Percentiles rank a stretch among this genome's conserved stretches.
phyloP scores from a whole-genome alignment of 2,888 invertebrate genomes.

The Parthenolecanium corni region DNA sequence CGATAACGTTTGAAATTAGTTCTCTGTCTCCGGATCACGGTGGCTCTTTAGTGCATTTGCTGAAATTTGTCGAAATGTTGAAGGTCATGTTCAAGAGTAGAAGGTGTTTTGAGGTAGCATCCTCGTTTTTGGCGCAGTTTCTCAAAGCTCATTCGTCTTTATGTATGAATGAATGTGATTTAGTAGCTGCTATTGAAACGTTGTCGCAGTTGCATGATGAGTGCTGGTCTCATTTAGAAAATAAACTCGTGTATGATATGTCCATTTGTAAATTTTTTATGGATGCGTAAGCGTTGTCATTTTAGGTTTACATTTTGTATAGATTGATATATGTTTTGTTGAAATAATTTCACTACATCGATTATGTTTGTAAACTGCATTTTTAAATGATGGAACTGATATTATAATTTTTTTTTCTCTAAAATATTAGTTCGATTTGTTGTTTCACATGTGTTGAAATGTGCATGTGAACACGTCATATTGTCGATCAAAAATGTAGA shows the following conservation, averaged over 20 bases:
- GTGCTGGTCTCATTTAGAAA: constrained; percentile 56
- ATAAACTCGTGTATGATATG: constrained; percentile 58
- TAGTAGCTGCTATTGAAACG: constrained; percentile 46
- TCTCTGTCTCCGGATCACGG: constrained; percentile 62
- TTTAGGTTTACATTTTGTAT: background rate
- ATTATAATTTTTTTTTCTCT: no score
- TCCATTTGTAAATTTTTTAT: constrained; percentile 65
- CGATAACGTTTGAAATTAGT: constrained; percentile 76
- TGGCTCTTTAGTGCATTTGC: constrained; percentile 57
- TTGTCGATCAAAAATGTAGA: no score
- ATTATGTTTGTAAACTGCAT: no score
- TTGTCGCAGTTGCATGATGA: constrained; percentile 49
- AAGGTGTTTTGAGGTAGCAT: constrained; percentile 75
- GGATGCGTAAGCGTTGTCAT: constrained; percentile 38
- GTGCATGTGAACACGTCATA: no score
- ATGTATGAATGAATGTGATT: constrained; percentile 46
- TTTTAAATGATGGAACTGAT: no score
- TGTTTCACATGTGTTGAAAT: no score
- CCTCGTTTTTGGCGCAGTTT: constrained; percentile 79
- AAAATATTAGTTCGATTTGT: no score
- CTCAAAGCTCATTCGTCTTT: constrained; percentile 63
- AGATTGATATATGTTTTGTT: no score
- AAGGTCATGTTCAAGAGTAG: constrained; percentile 58
- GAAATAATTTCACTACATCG: no score
- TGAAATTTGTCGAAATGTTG: constrained; percentile 65